These are phyloP conservation scores for Micromussa lordhowensis DNA, from an alignment of 92 coral and sea anemone genomes.

Conservation along the genomic window DNA sequence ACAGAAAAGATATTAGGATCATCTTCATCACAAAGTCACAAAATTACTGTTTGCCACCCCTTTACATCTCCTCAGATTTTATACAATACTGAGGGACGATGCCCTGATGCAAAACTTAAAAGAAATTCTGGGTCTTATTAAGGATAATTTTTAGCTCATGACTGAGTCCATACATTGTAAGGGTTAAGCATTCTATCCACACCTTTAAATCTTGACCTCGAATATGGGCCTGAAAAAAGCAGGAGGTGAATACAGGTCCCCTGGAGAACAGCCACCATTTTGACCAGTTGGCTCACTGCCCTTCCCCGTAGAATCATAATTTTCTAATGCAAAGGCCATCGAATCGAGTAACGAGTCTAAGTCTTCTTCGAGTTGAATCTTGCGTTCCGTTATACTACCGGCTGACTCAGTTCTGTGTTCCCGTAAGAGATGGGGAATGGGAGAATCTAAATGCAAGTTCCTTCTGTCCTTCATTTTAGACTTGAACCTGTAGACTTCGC, in stretches of 20 bases:
- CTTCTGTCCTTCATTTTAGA: constrained; percentile 71
- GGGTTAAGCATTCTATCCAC: background rate
- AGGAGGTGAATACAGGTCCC: constrained; percentile 69
- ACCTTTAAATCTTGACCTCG: constrained; percentile 88
- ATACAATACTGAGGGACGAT: background rate
- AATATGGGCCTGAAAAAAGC: constrained; percentile 89
- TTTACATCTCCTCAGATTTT: no score
- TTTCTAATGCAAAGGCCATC: constrained; percentile 88
- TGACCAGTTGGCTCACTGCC: constrained; percentile 12
- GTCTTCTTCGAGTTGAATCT: constrained; percentile 85
- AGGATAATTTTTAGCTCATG: background rate
- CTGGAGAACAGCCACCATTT: constrained; percentile 43
- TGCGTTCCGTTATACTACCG: constrained; percentile 82
- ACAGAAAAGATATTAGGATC: no score
- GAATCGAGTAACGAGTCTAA: constrained; percentile 89
- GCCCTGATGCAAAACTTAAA: background rate
- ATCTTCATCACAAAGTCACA: no score
- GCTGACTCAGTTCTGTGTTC: constrained; percentile 64
- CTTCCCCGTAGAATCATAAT: constrained; percentile 11
- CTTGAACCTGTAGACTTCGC: constrained; percentile 74
- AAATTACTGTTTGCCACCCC: no score
- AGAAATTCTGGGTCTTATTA: background rate
- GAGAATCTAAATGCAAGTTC: constrained; percentile 77
- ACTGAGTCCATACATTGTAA: background rate
- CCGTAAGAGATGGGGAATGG: constrained; percentile 72